A percentile compares a stretch with the other conserved stretches of the same genome.
Evolutionary conservation across 2,113 vertebrate genomes (phyloP).

Genomic region (Phalacrocorax pelagicus): DNA sequence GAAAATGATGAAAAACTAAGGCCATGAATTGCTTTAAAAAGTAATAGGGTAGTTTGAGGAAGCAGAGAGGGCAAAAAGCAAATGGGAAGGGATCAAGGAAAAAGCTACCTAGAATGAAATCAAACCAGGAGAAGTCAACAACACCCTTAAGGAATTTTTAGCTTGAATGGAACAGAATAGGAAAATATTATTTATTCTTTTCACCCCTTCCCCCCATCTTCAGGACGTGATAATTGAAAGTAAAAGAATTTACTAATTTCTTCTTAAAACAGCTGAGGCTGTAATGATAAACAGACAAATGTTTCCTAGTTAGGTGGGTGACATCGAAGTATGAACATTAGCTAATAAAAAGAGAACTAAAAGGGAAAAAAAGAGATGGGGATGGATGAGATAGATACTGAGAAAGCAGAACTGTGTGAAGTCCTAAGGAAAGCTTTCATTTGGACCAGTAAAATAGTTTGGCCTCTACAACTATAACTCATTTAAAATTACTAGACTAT

Average conservation of each 20-base stretch:
- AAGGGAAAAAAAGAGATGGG: not conserved
- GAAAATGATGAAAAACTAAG: conserved; percentile 36
- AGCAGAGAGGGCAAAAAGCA: not conserved
- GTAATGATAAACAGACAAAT: not conserved
- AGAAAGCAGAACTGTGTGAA: not conserved
- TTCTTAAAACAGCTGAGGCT: not conserved
- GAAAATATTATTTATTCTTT: not conserved
- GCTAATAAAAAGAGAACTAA: not conserved
- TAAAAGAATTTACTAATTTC: not conserved
- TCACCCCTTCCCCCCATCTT: not conserved
- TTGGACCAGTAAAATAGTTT: not conserved
- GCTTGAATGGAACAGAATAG: not conserved
- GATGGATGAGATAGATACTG: not conserved
- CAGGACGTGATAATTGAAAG: not conserved
- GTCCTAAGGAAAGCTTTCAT: not conserved
- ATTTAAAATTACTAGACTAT: not conserved
- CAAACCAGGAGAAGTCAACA: not conserved
- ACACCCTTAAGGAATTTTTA: not conserved
- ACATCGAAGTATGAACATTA: not conserved
- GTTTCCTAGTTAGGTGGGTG: not conserved
- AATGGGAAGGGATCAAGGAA: not conserved
- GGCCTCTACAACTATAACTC: not conserved
- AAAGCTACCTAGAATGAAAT: not conserved
- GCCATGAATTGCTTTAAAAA: not conserved
- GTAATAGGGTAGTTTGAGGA: not conserved